Conservation (phyloP, 2,888 invertebrate genomes). For the Agrotis puta region DNA sequence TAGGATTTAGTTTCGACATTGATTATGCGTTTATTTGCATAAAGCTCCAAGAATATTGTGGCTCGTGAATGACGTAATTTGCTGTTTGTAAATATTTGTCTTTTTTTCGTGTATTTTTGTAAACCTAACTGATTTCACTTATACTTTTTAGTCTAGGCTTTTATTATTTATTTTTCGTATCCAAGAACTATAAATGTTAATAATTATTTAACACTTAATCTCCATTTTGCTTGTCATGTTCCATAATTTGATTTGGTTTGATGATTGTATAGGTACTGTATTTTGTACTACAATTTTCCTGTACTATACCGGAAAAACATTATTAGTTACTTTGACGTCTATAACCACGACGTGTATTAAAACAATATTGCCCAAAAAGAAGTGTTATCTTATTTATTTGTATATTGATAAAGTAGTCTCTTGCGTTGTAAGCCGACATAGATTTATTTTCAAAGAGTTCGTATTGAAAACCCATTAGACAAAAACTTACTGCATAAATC, state of each 20-base stretch:
- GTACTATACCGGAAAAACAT: background rate
- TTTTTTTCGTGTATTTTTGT: background rate
- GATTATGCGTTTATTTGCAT: background rate
- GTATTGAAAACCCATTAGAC: background rate
- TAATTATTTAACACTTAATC: background rate
- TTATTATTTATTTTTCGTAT: background rate
- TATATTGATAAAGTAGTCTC: background rate
- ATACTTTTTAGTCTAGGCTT: no score
- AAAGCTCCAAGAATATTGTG: background rate
- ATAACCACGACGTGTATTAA: background rate
- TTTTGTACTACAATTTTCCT: background rate
- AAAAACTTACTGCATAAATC: background rate
- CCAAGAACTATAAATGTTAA: background rate
- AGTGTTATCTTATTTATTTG: background rate
- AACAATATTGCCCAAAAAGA: background rate
- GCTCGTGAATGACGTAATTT: background rate
- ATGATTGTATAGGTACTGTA: no score
- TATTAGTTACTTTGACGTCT: background rate
- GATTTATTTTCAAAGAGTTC: no score
- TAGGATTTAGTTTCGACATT: background rate
- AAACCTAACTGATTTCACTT: no score
- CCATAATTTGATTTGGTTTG: background rate
- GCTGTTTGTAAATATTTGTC: background rate
- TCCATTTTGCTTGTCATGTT: constrained; percentile 9
- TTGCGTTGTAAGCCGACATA: background rate